Evolutionary conservation across 2,113 vertebrate species (phyloP).

Genomic region (Strix aluco): DNA sequence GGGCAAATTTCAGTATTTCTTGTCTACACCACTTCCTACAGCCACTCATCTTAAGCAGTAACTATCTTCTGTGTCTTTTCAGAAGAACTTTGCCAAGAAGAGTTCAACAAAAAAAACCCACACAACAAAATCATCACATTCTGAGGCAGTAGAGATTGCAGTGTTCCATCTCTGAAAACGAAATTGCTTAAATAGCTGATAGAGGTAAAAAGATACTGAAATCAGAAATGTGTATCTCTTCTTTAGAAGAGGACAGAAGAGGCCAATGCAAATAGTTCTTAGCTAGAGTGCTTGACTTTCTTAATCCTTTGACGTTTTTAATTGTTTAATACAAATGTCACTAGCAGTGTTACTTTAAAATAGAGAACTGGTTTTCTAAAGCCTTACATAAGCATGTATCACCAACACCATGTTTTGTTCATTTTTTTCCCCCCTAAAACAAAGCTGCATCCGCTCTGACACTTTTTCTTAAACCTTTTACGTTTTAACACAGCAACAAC

Average conservation of each 20-base stretch:
- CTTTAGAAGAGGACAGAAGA: not conserved
- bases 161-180: not conserved
- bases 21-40: conserved; percentile 87
- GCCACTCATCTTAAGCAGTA: conserved; percentile 78
- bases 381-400: not conserved
- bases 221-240: not conserved
- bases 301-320: not conserved
- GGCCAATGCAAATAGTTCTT: not conserved
- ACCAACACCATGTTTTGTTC: not conserved
- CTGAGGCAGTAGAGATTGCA: conserved; percentile 11
- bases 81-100: not conserved
- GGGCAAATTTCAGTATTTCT: conserved; percentile 86
- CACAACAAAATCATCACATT: conserved; percentile 2
- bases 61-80: not conserved
- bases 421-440: rapidly evolving
- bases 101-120: not conserved
- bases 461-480: not conserved
- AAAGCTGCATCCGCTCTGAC: not conserved
- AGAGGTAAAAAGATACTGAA: not conserved
- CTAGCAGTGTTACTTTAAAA: not conserved
- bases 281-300: not conserved
- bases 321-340: not conserved
- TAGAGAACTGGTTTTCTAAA: not conserved
- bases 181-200: conserved; percentile 39
- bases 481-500: not conserved